Evolutionary conservation across 64 coral and sea anemone species (phyloP), one percentile per base, ranked within the genome.

Genomic region (Anthopleura sola): DNA sequence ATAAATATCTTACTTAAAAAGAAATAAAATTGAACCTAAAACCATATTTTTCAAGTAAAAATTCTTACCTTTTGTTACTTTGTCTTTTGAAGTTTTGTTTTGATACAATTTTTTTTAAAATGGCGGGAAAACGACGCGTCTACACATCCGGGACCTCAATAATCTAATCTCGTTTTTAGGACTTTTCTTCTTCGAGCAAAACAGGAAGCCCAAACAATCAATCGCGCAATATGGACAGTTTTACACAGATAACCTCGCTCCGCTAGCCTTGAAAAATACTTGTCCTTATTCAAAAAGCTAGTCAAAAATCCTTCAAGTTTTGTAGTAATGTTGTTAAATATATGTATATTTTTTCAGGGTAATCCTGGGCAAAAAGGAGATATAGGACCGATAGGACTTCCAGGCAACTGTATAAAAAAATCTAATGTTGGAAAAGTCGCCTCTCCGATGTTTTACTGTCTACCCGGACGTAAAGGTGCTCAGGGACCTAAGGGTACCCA

Each of bases 341-440:
- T 51, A 44, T 64, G 33, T 78, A 44, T 57, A 34, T 33, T 78
- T 37, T 60, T 78, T 12, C 32, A 96, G 94, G 94, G 94, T 46
- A 69, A 64, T 24, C 54, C 53, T 2, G 93, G 93, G 6, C 68
- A 37, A 18, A 32, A 86, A 20, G 94, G 94, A 50, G 69, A 24
- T 24, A 78, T 64, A 56, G 94, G 94, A 75, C 48, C 66, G 7
- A 90, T 82, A 18, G 94, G 94, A 37, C 19, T 90, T 29, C 94
- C 94, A 20, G 94, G 94, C 3, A 92, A 89, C 33, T 96, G 94
- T 48, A 53, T 92, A 39, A 89, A 56, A 34, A 79, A 86, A 83
- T 83, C 74, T 19, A 82, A 86, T 64, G 84, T 46, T 49, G 87
- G 85, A 23, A 84, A 82, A n/a, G 39, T 56, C 23, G 17, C 55